Evolutionary conservation across 2,797 vertebrate species (phyloP).

Genomic region (Thalassophryne amazonica): DNA sequence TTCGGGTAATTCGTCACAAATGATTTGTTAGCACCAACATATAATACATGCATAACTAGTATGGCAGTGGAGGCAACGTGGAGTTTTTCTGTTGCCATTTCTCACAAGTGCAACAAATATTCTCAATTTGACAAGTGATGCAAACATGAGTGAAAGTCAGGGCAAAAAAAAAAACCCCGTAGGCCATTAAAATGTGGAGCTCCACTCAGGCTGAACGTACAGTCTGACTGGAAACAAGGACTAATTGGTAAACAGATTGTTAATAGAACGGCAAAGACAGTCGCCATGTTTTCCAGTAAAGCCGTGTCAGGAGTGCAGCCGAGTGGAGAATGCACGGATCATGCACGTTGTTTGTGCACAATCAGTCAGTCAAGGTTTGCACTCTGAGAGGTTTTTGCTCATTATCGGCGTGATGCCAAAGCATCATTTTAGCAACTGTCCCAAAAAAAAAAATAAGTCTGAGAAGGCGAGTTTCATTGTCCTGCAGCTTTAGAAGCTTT

Average conservation of each 20-base stretch:
- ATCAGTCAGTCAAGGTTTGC: conserved; percentile 17
- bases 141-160: background rate
- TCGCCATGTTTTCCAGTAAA: conserved; percentile 12
- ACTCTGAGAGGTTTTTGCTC: conserved; percentile 5
- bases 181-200: conserved; percentile 3
- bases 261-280: conserved; percentile 13
- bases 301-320: conserved; percentile 19
- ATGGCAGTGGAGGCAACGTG: too few relatives aligned
- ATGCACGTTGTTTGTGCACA: background rate
- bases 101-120: too few relatives aligned
- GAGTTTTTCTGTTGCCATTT: too few relatives aligned
- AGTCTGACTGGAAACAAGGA: background rate
- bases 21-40: too few relatives aligned
- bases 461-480: too few relatives aligned
- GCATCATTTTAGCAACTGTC: conserved; percentile 1
- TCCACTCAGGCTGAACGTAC: background rate
- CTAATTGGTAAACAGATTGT: conserved; percentile 35
- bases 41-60: too few relatives aligned
- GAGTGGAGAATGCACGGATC: conserved; percentile 8
- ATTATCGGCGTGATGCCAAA: conserved; percentile 6
- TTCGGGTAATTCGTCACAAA: too few relatives aligned
- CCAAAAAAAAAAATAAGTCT: background rate
- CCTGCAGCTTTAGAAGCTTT: too few relatives aligned
- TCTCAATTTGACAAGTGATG: background rate
- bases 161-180: background rate